Base-by-base conservation (phyloP, 2,113 vertebrate species). In the Hypanus sabinus region DNA sequence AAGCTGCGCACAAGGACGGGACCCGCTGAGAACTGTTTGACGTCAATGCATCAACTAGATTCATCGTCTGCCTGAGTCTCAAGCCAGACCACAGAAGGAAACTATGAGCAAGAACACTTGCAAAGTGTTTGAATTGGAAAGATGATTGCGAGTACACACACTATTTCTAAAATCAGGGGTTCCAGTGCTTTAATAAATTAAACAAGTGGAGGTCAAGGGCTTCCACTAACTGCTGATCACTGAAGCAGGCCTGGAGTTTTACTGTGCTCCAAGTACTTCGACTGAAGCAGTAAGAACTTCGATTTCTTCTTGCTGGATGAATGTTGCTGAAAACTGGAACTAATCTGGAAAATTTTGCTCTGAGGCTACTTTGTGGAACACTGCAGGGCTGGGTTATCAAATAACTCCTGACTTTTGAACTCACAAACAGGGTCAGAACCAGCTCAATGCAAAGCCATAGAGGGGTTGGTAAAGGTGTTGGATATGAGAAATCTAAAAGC, bases 1-100 rank as follows among this genome's bases (percentile, higher is more conserved):
- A 95, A 96, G 95, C 95, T 95, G 95, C 94, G 94, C 94, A 96
- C 95, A 95, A 96, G 95, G 95, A 94, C 94, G 95, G 24, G 94
- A 94, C 94, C 94, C 88, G 94, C 95, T 93, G 57, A 88, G 94
- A 68, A 94, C 73, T 62, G 94, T 95, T 73, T 95, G 94, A 96
- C 11, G 11, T 96, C 94, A 97, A 94, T 93, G 95, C 24, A 94
- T 94, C 94, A 95, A 93, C 65, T 94, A 93, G 94, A 94, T 83
- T 95, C 94, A 85, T 94, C 94, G 83, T 96, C 94, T 95, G 94
- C 95, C 95, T 95, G 94, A 94, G 95, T 94, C 94, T 95, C 94
- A 95, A 94, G 94, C 94, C 93, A 94, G 96, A 95, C 95, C 80
- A 8, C 95, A 96, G 95, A 95, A 96, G 95, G 94, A 96, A 95